phyloP scores from a whole-genome alignment of 2,113 vertebrate species.

The Gasterosteus aculeatus region DNA sequence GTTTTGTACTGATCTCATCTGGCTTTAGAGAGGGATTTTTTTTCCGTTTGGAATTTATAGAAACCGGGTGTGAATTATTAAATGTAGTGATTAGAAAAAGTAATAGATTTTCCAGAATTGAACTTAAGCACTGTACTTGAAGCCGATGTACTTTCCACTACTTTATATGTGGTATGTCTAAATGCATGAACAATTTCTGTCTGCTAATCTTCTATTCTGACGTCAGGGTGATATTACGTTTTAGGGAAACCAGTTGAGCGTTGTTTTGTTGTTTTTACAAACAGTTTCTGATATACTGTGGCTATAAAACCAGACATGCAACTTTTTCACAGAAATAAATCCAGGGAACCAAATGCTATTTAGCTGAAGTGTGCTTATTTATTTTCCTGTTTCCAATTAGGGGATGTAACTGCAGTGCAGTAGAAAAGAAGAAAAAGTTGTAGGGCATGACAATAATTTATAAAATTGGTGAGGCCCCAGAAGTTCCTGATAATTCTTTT shows the following conservation, averaged over 20 bases:
- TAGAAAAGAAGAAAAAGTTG: slow-evolving; percentile 10
- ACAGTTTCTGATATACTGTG: neutral
- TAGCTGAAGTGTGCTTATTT: neutral
- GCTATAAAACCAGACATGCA: neutral
- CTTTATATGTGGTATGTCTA: neutral
- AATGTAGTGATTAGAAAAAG: neutral
- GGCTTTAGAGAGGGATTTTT: neutral
- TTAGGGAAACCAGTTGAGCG: neutral
- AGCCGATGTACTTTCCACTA: neutral
- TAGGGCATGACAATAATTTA: slow-evolving; percentile 18
- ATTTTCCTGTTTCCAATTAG: slow-evolving; percentile 11
- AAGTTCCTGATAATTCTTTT: slow-evolving; percentile 43
- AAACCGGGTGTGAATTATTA: neutral
- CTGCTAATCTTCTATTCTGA: neutral
- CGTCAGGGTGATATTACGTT: neutral
- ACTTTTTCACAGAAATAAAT: neutral
- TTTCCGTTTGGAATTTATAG: neutral
- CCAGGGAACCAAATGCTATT: neutral
- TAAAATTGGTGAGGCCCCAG: neutral
- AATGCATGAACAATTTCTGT: neutral
- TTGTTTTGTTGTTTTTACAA: neutral
- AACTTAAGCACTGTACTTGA: neutral
- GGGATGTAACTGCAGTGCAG: neutral
- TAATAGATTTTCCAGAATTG: neutral
- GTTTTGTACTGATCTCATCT: neutral